Percentiles rank a stretch among this genome's conserved stretches.
Evolutionary conservation across 2,888 invertebrate species (phyloP).

Genomic region (Phasia obesa): DNA sequence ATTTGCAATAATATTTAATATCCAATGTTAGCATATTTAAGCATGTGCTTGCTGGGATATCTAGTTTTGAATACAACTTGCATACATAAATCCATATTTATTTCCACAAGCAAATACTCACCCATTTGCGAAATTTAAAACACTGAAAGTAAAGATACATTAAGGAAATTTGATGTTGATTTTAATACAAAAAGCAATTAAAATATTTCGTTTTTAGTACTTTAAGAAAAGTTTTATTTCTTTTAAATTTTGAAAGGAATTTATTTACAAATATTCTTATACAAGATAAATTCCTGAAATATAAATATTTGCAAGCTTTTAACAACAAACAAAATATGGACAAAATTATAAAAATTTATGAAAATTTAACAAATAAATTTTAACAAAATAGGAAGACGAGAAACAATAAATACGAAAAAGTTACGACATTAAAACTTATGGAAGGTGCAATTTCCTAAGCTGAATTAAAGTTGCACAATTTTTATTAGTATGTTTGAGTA

Average conservation of each 20-base stretch:
- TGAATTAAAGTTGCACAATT: neutral
- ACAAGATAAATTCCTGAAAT: constrained; percentile 24
- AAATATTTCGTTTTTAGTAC: neutral
- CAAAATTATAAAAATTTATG: neutral
- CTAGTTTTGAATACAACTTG: too few species aligned
- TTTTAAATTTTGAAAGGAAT: too few species aligned
- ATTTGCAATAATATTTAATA: too few species aligned
- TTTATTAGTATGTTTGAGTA: neutral
- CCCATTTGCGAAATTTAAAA: too few species aligned
- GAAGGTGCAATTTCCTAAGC: constrained; percentile 12
- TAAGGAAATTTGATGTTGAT: too few species aligned
- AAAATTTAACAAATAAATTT: neutral
- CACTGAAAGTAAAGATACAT: too few species aligned
- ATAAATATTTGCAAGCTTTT: constrained; percentile 33
- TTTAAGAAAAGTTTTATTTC: neutral
- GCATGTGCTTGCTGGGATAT: too few species aligned
- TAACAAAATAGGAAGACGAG: neutral
- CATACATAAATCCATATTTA: too few species aligned
- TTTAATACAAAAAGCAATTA: neutral
- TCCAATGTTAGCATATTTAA: too few species aligned
- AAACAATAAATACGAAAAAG: neutral
- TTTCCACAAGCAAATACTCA: too few species aligned
- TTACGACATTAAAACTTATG: constrained; percentile 13
- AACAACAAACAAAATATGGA: neutral
- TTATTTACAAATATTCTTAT: constrained; percentile 27